phyloP scores from a whole-genome alignment of 1,140 invertebrate species.

The Choristoneura fumiferana region DNA sequence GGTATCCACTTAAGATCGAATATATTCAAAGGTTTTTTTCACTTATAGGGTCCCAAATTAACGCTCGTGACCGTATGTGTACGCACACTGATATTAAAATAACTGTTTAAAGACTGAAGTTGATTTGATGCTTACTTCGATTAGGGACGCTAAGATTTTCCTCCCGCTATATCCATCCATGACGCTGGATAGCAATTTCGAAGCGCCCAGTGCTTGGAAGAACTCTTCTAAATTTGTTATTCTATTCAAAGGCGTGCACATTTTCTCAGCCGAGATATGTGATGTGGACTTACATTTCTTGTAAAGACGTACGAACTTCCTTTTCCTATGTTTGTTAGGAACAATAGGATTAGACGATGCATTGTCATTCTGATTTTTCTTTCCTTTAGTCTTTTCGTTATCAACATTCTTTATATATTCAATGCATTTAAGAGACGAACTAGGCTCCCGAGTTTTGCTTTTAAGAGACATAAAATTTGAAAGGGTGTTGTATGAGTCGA shows the following conservation, averaged over 20 bases:
- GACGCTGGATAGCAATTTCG: slow-evolving; percentile 36
- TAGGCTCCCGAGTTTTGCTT: not conserved
- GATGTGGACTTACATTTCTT: slow-evolving; percentile 63
- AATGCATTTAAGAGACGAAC: not conserved
- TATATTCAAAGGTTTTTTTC: too few relatives aligned
- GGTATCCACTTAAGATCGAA: too few relatives aligned
- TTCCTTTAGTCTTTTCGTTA: not conserved
- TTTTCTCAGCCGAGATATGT: slow-evolving; percentile 35
- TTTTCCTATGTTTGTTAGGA: slow-evolving; percentile 26
- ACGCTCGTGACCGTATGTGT: too few relatives aligned
- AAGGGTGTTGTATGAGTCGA: not conserved
- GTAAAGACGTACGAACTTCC: slow-evolving; percentile 48
- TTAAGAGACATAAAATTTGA: not conserved
- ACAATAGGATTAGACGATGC: too few relatives aligned
- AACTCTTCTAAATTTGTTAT: slow-evolving; percentile 58
- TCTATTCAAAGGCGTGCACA: slow-evolving; percentile 40
- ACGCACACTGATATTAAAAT: too few relatives aligned
- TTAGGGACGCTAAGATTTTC: slow-evolving; percentile 36
- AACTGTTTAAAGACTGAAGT: too few relatives aligned
- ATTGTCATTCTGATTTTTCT: too few relatives aligned
- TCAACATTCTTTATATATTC: slow-evolving; percentile 4
- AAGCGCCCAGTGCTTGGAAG: slow-evolving; percentile 47
- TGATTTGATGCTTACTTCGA: slow-evolving; percentile 29
- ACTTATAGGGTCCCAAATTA: too few relatives aligned
- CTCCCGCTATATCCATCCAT: slow-evolving; percentile 33